Conservation (phyloP, 2,797 vertebrate genomes). For the Anabas testudineus region DNA sequence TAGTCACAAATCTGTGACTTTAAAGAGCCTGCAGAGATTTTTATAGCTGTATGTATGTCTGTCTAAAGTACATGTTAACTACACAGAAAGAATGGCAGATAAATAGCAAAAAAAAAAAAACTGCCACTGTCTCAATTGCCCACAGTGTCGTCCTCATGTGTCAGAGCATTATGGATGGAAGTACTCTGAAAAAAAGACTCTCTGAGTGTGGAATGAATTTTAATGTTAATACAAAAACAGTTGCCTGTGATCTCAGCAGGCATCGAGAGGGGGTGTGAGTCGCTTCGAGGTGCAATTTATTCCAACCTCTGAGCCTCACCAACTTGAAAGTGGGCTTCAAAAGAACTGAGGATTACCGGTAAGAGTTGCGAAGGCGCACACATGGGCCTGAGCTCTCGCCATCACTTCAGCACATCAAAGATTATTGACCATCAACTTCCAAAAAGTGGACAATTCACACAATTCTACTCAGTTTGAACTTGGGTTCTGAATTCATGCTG, state of each 20-base stretch:
- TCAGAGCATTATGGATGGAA: constrained; percentile 75
- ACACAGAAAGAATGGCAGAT: constrained; percentile 60
- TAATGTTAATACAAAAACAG: constrained; percentile 84
- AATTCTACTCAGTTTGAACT: constrained; percentile 45
- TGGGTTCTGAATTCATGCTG: constrained; percentile 33
- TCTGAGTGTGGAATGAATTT: constrained; percentile 80
- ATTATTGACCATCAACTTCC: constrained; percentile 60
- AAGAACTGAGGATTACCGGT: constrained; percentile 76
- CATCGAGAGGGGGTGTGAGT: constrained; percentile 70
- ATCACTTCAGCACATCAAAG: constrained; percentile 71
- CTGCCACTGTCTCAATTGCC: constrained; percentile 64
- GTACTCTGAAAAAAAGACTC: constrained; percentile 76
- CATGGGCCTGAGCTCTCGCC: constrained; percentile 50
- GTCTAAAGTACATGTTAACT: constrained; percentile 63
- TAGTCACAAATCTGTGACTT: constrained; percentile 66
- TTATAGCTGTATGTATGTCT: constrained; percentile 53
- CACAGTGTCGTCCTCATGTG: constrained; percentile 69
- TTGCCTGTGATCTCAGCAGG: constrained; percentile 86
- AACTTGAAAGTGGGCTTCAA: constrained; percentile 85
- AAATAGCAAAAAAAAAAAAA: constrained; percentile 70
- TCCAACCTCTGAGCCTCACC: constrained; percentile 76
- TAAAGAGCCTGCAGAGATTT: constrained; percentile 59
- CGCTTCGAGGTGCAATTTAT: constrained; percentile 85
- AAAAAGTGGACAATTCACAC: constrained; percentile 52
- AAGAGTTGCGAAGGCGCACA: constrained; percentile 64